Evolutionary conservation across 2,113 vertebrate genomes (phyloP).

Genomic region (Malurus alboscapulatus): DNA sequence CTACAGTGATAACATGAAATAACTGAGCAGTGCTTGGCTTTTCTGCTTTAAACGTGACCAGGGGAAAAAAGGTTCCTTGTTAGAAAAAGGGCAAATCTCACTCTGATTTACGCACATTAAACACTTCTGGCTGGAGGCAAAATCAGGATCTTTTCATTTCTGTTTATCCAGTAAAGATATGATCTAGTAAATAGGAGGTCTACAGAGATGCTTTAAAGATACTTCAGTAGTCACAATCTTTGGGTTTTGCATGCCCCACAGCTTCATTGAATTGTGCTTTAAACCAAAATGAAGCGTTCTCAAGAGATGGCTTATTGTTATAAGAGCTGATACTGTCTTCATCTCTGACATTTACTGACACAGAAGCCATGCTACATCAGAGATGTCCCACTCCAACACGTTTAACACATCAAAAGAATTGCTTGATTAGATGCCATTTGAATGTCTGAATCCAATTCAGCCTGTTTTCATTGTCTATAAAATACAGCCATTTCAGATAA

Average conservation of each 20-base stretch:
- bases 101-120: conserved; percentile 32
- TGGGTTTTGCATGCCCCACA: neutral
- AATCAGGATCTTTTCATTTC: conserved; percentile 21
- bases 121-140: conserved; percentile 6
- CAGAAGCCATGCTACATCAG: neutral
- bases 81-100: conserved; percentile 1
- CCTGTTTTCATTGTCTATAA: neutral
- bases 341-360: neutral
- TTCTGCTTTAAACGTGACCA: neutral
- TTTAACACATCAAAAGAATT: neutral
- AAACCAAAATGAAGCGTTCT: neutral
- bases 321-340: neutral
- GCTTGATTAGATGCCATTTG: neutral
- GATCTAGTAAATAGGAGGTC: conserved; percentile 20
- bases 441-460: neutral
- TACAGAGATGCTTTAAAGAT: neutral
- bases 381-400: neutral
- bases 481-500: conserved; percentile 9
- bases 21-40: neutral
- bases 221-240: neutral
- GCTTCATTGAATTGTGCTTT: neutral
- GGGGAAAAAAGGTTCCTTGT: neutral
- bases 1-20: neutral
- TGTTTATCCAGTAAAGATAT: conserved; percentile 13
- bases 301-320: neutral